Evolutionary conservation across 1,140 invertebrate genomes (phyloP).

Genomic region (Telenomus remus): DNA sequence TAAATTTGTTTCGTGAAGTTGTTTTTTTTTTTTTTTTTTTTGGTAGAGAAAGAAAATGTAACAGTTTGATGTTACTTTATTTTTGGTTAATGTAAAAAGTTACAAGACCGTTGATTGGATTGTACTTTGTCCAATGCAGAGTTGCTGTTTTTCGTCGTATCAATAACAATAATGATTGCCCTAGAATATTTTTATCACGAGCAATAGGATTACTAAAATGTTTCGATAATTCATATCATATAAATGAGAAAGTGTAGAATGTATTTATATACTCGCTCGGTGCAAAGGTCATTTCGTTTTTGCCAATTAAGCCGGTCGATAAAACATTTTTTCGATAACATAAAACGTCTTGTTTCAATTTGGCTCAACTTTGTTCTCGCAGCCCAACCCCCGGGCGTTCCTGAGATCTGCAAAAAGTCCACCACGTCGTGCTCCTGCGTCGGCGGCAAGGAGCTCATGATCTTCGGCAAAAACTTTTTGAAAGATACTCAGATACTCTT

Average conservation of each 20-base stretch:
- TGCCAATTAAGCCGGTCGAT: background rate
- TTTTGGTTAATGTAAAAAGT: too few relatives aligned
- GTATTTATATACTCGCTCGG: too few relatives aligned
- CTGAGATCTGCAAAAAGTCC: constrained; percentile 96
- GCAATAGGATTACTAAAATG: background rate
- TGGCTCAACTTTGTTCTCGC: constrained; percentile 51
- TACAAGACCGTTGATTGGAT: too few relatives aligned
- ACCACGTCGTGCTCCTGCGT: constrained; percentile 82
- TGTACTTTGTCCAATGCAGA: too few relatives aligned
- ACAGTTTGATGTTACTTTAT: too few relatives aligned
- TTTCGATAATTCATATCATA: background rate
- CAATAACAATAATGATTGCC: too few relatives aligned
- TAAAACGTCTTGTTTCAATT: background rate
- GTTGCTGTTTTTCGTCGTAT: too few relatives aligned
- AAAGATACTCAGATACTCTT: constrained; percentile 95
- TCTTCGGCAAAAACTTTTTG: constrained; percentile 97
- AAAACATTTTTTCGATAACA: background rate
- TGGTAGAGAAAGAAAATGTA: too few relatives aligned
- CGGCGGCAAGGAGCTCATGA: constrained; percentile 93
- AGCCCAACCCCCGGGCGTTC: constrained; percentile 96
- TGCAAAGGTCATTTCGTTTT: too few relatives aligned
- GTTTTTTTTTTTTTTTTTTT: too few relatives aligned
- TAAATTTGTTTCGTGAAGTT: too few relatives aligned
- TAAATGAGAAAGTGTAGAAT: background rate
- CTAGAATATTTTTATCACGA: too few relatives aligned